Conservation (phyloP, 2,888 invertebrate genomes). For the Amiota communis region DNA sequence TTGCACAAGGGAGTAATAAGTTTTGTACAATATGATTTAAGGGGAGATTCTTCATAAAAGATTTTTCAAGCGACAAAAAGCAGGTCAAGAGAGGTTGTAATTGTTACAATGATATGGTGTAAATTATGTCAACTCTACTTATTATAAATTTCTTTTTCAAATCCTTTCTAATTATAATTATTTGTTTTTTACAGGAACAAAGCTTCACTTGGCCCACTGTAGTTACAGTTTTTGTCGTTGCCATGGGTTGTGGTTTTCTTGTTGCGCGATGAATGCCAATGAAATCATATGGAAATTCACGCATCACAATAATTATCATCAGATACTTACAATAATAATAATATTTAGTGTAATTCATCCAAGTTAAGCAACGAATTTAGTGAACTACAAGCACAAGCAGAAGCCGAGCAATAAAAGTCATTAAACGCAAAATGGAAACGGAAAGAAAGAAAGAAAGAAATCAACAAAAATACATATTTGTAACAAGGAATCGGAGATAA, state of each 20-base stretch:
- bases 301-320: conserved; percentile 5
- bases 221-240: conserved; percentile 72
- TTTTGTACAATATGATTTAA: background rate
- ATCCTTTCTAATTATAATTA: conserved; percentile 17
- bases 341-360: conserved; percentile 41
- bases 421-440: conserved; percentile 41
- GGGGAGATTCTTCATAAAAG: background rate
- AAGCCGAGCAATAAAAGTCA: conserved; percentile 44
- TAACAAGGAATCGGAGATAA: too few relatives aligned
- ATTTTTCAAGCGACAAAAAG: background rate
- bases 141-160: background rate
- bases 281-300: background rate
- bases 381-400: conserved; percentile 39
- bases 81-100: background rate
- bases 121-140: background rate
- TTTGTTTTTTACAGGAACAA: conserved; percentile 63
- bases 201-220: conserved; percentile 73
- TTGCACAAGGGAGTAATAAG: conserved; percentile 41
- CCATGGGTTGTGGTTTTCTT: conserved; percentile 73
- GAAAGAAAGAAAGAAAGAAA: background rate
- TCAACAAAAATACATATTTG: too few relatives aligned
- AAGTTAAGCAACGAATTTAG: conserved; percentile 56
- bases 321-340: conserved; percentile 26
- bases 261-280: conserved; percentile 71
- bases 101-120: background rate